Conservation (phyloP, 2,888 invertebrate genomes). For the Thymelicus acteon region DNA sequence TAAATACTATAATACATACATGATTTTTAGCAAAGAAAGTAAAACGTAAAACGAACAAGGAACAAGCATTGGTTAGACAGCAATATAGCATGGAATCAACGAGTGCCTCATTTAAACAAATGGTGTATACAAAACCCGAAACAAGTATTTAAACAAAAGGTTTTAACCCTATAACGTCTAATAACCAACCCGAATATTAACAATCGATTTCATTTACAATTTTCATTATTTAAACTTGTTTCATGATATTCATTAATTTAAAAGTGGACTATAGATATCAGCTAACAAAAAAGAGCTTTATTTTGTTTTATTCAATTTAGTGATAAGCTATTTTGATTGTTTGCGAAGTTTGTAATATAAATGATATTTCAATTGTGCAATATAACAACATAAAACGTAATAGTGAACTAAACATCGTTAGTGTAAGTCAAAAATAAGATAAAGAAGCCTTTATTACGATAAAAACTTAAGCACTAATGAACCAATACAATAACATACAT, state of each 20-base stretch:
- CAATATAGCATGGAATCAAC: no score
- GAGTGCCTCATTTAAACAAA: no score
- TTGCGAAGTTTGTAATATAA: conserved; percentile 23
- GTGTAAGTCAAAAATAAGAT: conserved; percentile 1
- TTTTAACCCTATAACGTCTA: no score
- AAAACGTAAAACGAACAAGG: no score
- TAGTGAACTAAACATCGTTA: neutral
- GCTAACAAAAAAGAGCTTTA: neutral
- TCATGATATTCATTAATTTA: neutral
- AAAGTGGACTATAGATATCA: neutral
- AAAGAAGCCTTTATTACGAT: neutral
- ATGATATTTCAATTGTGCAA: conserved; percentile 1
- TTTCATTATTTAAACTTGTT: neutral
- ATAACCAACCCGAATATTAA: neutral
- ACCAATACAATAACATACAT: no score
- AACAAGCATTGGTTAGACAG: no score
- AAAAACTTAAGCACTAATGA: no score
- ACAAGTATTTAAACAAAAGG: no score
- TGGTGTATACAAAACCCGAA: no score
- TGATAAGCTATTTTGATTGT: conserved; percentile 17
- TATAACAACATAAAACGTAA: conserved; percentile 6
- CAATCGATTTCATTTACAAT: neutral
- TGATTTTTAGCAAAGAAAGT: no score
- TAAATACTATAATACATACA: no score
- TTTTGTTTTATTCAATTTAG: conserved; percentile 19